Evolutionary conservation across 2,888 invertebrate species (phyloP), one percentile per base, ranked within the genome.

Genomic region (Tiphia femorata): DNA sequence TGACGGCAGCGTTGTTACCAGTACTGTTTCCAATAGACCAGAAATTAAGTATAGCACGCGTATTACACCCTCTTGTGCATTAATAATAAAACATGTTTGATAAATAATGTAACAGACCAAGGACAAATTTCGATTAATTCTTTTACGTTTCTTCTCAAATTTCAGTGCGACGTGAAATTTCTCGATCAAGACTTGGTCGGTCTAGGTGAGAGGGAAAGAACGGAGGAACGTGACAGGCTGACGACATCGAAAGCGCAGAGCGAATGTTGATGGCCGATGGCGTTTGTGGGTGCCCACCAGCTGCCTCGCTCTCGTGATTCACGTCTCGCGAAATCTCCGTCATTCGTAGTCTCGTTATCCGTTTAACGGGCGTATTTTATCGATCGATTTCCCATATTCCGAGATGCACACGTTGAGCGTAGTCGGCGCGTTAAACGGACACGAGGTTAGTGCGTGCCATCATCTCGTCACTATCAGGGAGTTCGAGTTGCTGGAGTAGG

Each of bases 291-390:
- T 40, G 29, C 43, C 43, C 50, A 51, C 49, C 56, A 42, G 54
- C 58, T 67, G 57, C 57, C 58, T 8, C n/a, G 44, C 43, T 47
- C 49, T 50, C 68, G 50, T 58, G 60, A 61, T 63, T 56, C 50
- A 49, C 40, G 51, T 53, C 58, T 54, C 57, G 50, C 67, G 62
- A 64, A 69, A 67, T 67, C 64, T 70, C 62, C 53, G 70, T 70
- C 62, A 70, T 58, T 67, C 64, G 66, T 64, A 48, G 44, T 21
- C 25, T 55, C 58, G 55, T 69, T 69, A 69, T 70, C 62, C 62
- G 64, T 70, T 67, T 67, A 12, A 70, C 59, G 62, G 51, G 48
- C 59, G 49, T 58, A 58, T 69, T 69, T 67, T 64, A 69, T 69
- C 66, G 69, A 70, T 62, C 66, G 66, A 53, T 53, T n/a, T n/a